Evolutionary conservation across 2,113 vertebrate genomes (phyloP).

Genomic region (Oreocharis arfaki): DNA sequence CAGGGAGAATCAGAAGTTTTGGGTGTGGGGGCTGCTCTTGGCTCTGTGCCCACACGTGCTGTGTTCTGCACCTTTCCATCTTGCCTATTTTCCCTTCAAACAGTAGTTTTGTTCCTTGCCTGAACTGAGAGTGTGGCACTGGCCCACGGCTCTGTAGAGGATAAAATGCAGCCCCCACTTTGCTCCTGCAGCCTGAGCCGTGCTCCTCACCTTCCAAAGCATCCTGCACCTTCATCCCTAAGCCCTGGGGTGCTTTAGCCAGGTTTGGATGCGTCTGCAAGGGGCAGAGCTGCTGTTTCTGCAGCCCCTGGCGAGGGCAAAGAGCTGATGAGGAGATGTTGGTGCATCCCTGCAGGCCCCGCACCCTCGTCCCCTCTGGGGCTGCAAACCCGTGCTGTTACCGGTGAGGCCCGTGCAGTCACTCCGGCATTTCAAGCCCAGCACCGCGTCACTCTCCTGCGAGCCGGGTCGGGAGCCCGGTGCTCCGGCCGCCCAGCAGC

Average conservation of each 20-base stretch:
- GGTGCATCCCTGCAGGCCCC: not conserved
- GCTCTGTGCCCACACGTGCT: not conserved
- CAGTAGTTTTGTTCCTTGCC: not conserved
- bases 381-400: not conserved
- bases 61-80: not conserved
- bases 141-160: not conserved
- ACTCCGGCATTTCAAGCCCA: not conserved
- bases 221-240: not conserved
- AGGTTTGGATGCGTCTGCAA: not conserved
- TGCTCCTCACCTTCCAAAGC: not conserved
- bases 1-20: not conserved
- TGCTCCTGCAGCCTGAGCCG: not conserved
- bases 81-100: not conserved
- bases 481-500: rapidly evolving
- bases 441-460: not conserved
- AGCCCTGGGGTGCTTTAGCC: not conserved
- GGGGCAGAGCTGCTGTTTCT: not conserved
- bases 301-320: not conserved
- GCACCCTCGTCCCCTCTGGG: not conserved
- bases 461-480: not conserved
- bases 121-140: not conserved
- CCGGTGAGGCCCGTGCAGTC: not conserved
- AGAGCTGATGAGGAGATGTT: not conserved
- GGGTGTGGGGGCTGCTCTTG: not conserved
- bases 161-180: rapidly evolving